Conservation (phyloP, 2,888 invertebrate species). For the Megalurothrips usitatus region DNA sequence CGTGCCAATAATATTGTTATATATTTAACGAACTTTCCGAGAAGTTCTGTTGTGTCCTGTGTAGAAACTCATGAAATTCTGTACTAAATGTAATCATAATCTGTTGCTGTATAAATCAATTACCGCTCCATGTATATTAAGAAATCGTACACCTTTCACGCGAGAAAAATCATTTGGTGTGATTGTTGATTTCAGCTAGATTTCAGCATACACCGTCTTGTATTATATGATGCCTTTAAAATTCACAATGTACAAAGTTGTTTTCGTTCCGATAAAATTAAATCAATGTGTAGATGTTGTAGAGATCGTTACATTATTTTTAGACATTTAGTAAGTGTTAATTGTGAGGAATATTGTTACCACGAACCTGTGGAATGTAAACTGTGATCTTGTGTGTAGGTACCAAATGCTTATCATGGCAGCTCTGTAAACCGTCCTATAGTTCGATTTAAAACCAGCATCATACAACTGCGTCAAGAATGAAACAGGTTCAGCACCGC, state of each 20-base stretch:
- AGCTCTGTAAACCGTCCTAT: too few species aligned
- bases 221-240: not conserved
- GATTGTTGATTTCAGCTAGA: too few species aligned
- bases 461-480: too few species aligned
- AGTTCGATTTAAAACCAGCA: too few species aligned
- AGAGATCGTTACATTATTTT: not conserved
- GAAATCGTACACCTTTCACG: too few species aligned
- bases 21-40: not conserved
- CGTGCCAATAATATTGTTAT: not conserved
- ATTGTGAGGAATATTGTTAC: not conserved
- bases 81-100: not conserved
- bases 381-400: not conserved
- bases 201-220: too few species aligned
- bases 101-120: not conserved
- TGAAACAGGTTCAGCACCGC: too few species aligned
- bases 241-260: not conserved
- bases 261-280: not conserved
- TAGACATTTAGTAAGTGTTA: not conserved
- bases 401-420: not conserved
- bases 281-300: not conserved
- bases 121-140: not conserved
- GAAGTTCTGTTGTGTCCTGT: not conserved
- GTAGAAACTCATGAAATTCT: not conserved
- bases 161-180: too few species aligned
- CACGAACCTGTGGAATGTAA: constrained; percentile 3